Evolutionary conservation across 1,140 invertebrate genomes (phyloP).

Genomic region (Magallana gigas): DNA sequence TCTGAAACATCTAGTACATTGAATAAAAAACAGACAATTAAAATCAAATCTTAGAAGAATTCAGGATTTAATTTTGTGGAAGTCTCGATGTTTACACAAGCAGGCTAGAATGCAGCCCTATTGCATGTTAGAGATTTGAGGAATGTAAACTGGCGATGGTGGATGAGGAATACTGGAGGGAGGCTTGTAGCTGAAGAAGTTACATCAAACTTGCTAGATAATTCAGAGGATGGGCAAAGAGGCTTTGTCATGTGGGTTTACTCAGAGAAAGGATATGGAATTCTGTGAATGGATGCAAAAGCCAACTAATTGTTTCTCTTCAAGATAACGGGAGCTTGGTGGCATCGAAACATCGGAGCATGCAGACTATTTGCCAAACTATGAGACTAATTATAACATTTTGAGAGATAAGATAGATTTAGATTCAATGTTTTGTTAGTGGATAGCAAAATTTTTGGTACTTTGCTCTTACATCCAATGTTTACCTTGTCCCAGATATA

Average conservation of each 20-base stretch:
- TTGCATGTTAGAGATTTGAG: not conserved
- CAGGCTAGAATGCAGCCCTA: not conserved
- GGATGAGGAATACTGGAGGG: not conserved
- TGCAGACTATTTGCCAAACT: constrained; percentile 33
- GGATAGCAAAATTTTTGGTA: not conserved
- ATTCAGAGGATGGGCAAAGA: not conserved
- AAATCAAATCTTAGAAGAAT: not conserved
- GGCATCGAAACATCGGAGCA: constrained; percentile 21
- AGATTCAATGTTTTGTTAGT: constrained; percentile 3
- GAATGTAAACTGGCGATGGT: constrained; percentile 3
- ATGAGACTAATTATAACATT: constrained; percentile 35
- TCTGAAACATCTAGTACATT: not conserved
- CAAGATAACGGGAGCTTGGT: constrained; percentile 15
- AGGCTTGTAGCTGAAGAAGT: not conserved
- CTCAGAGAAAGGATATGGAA: constrained; percentile 11
- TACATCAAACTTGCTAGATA: constrained; percentile 12
- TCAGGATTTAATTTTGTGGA: not conserved
- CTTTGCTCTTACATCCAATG: no score
- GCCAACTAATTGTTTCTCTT: constrained; percentile 33
- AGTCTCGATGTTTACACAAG: constrained; percentile 6
- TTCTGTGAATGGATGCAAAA: constrained; percentile 27
- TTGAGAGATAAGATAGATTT: not conserved
- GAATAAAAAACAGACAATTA: not conserved
- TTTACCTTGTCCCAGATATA: no score
- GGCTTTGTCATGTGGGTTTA: constrained; percentile 15